Evolutionary conservation across 2,113 vertebrate genomes (phyloP), one percentile per base, ranked within the genome.

Genomic region (Eublepharis macularius): DNA sequence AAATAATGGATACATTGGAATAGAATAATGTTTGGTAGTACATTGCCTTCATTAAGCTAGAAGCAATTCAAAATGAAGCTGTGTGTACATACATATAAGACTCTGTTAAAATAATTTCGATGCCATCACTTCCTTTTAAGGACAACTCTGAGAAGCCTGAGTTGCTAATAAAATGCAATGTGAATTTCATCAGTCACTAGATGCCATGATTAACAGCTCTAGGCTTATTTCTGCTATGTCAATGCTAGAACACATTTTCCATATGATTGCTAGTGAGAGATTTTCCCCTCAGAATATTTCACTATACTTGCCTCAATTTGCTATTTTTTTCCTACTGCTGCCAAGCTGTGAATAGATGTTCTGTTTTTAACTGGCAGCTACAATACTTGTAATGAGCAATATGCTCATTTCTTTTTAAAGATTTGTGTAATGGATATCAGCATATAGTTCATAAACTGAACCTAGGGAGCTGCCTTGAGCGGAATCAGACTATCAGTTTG

Each of bases 161-260:
- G 6, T 17, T 7, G 41, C 54, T 73, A 81, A 70, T 36, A 78
- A 76, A 72, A 26, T 70, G 72, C 81, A 93, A 76, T 68, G 51
- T 92, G 82, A 86, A 86, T 85, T 92, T 69, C 74, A 86, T 78
- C 70, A 57, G 11, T 21, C 65, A 65, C 81, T 65, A 85, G 84
- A 80, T 91, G 77, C 72, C 80, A 74, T 51, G 84, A 90, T 79
- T 88, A 91, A 82, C 82, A 91, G 57, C 43, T 69, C 79, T 92
- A 39, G 81, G 1, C 14, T 80, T 91, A 87, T 85, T 87, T 69
- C 93, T 86, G 68, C 76, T 92, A 69, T 81, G 87, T 83, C 54
- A 87, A 83, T n/a, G 82, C 89, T 83, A 92, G 75, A 36, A 88
- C 90, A 94, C 92, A 82, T 82, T 92, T 94, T 94, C 92, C 91